Percentiles rank a stretch among this genome's conserved stretches.
Conservation (phyloP, 1,140 invertebrate species). For the Diachasmimorpha longicaudata region DNA sequence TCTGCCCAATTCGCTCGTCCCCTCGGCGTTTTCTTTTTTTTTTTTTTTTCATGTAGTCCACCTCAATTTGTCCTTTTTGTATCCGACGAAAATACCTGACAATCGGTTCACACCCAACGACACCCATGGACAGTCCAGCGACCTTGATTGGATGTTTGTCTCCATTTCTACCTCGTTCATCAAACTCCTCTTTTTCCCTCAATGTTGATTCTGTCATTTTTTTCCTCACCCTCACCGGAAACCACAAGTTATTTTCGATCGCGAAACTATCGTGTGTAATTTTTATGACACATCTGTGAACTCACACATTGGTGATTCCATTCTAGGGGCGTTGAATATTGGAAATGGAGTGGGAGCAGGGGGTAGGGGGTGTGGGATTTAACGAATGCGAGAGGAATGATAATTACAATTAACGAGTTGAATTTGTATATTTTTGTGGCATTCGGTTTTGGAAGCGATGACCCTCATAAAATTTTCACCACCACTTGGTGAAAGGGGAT, state of each 20-base stretch:
- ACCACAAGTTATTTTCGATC: conserved; percentile 26
- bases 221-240: conserved; percentile 7
- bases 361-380: too few relatives aligned
- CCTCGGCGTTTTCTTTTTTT: too few relatives aligned
- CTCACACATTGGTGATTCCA: not conserved
- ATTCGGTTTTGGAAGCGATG: not conserved
- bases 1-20: too few relatives aligned
- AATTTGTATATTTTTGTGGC: not conserved
- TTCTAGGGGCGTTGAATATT: not conserved
- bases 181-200: not conserved
- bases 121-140: not conserved
- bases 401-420: not conserved
- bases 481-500: not conserved
- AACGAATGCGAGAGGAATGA: not conserved
- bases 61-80: too few relatives aligned
- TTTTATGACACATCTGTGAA: not conserved
- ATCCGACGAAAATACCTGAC: too few relatives aligned
- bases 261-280: not conserved
- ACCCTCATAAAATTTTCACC: not conserved
- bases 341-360: not conserved
- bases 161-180: not conserved
- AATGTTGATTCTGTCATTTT: conserved; percentile 16
- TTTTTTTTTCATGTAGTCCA: too few relatives aligned
- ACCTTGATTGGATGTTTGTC: conserved; percentile 5
- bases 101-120: not conserved